These are phyloP conservation scores for Hartigia nigra DNA, from an alignment of 2,888 invertebrate genomes.

Conservation along the genomic window DNA sequence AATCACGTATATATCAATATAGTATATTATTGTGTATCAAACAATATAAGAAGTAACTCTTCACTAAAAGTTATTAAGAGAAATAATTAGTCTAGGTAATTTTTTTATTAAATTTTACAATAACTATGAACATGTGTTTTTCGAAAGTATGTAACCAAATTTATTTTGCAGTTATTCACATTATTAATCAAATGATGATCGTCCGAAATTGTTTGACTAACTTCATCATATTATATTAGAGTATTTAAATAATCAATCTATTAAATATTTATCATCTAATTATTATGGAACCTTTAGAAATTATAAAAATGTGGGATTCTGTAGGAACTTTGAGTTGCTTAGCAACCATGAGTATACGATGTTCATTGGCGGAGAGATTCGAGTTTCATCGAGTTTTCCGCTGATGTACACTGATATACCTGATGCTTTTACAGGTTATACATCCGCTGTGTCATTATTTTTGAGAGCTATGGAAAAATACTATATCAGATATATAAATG, in stretches of 20 bases:
- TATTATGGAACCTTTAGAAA: not conserved
- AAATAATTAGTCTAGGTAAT: not conserved
- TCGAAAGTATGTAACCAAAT: not conserved
- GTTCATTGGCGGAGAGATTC: not conserved
- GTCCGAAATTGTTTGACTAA: not conserved
- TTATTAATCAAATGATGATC: not conserved
- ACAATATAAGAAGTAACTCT: not conserved
- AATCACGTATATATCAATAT: not conserved
- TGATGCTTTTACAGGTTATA: not conserved
- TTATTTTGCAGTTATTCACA: not conserved
- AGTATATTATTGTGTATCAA: not conserved
- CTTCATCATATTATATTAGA: not conserved
- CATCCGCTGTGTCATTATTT: not conserved
- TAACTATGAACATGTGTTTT: not conserved
- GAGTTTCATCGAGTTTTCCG: not conserved
- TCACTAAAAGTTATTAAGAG: not conserved
- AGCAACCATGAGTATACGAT: not conserved
- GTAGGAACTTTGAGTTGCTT: not conserved
- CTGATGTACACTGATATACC: not conserved
- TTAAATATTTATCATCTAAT: not conserved
- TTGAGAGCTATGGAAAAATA: not conserved
- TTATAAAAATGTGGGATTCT: not conserved
- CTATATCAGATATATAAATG: not conserved
- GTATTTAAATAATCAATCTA: not conserved
- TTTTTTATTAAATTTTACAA: not conserved